Evolutionary conservation across 2,797 vertebrate genomes (phyloP).

Genomic region (Chelon auratus): DNA sequence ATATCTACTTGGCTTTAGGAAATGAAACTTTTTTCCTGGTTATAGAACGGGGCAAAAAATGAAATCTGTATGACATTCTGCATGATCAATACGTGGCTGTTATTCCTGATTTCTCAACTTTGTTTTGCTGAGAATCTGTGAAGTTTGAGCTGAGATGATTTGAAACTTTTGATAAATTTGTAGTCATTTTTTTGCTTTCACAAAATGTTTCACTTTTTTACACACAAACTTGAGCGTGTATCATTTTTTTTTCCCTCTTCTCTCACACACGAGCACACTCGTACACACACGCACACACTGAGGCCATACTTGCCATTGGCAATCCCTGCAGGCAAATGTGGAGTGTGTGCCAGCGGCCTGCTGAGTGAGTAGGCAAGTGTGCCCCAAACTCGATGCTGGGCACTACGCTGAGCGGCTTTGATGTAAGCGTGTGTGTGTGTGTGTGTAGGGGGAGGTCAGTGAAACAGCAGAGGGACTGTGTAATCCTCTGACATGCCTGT

Average conservation of each 20-base stretch:
- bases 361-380: conserved; percentile 72
- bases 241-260: conserved; percentile 19
- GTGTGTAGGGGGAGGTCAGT: conserved; percentile 54
- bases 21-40: too few species aligned
- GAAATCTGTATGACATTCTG: too few species aligned
- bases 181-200: conserved; percentile 8
- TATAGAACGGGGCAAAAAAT: too few species aligned
- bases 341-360: conserved; percentile 69
- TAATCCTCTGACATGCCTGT: conserved; percentile 80
- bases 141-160: conserved; percentile 7
- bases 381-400: conserved; percentile 63
- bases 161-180: not conserved
- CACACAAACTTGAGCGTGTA: conserved; percentile 35
- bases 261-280: conserved; percentile 26
- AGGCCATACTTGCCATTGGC: conserved; percentile 67
- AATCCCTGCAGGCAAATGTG: conserved; percentile 75
- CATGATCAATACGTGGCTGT: conserved; percentile 9
- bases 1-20: conserved; percentile 1
- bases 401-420: conserved; percentile 68
- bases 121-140: not conserved
- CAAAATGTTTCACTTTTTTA: conserved; percentile 28
- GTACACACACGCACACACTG: conserved; percentile 37
- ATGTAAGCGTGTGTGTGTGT: conserved; percentile 58
- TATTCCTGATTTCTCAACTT: conserved; percentile 12
- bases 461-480: conserved; percentile 78